Conservation (phyloP, 2,888 invertebrate species). For the Globia sparganii region DNA sequence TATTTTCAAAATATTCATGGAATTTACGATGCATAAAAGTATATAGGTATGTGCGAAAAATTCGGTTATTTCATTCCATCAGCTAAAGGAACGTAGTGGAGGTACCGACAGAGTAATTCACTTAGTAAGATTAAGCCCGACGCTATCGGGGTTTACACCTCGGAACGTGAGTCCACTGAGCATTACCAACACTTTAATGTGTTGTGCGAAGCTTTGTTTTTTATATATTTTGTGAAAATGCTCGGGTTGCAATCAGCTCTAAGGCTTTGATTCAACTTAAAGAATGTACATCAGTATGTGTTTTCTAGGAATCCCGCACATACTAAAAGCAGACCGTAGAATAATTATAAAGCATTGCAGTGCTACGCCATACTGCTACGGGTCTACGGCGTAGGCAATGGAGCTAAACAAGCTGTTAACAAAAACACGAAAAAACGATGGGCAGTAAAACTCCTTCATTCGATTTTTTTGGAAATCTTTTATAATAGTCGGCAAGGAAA, state of each 20-base stretch:
- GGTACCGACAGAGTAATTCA: slow-evolving; percentile 75
- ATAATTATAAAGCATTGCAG: neutral
- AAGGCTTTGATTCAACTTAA: slow-evolving; percentile 45
- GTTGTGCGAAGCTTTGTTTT: slow-evolving; percentile 61
- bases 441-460: neutral
- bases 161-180: slow-evolving; percentile 73
- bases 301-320: slow-evolving; percentile 5
- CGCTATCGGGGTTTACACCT: slow-evolving; percentile 79
- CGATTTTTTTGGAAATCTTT: too few species aligned
- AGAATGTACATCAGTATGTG: slow-evolving; percentile 13
- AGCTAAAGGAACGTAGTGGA: slow-evolving; percentile 48
- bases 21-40: slow-evolving; percentile 17
- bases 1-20: slow-evolving; percentile 18
- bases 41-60: slow-evolving; percentile 43
- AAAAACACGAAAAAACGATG: neutral
- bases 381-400: slow-evolving; percentile 1
- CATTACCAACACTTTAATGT: slow-evolving; percentile 69
- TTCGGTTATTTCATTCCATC: slow-evolving; percentile 58
- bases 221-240: slow-evolving; percentile 57
- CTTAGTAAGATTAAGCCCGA: slow-evolving; percentile 83
- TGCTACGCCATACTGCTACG: slow-evolving; percentile 11
- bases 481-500: neutral
- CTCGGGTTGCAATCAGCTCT: slow-evolving; percentile 55
- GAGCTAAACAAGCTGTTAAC: too few species aligned
- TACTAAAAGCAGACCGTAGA: neutral